Base-by-base conservation (phyloP, 37 sponge, comb jelly and placozoan genomes). In the Aplysina aerophoba region DNA sequence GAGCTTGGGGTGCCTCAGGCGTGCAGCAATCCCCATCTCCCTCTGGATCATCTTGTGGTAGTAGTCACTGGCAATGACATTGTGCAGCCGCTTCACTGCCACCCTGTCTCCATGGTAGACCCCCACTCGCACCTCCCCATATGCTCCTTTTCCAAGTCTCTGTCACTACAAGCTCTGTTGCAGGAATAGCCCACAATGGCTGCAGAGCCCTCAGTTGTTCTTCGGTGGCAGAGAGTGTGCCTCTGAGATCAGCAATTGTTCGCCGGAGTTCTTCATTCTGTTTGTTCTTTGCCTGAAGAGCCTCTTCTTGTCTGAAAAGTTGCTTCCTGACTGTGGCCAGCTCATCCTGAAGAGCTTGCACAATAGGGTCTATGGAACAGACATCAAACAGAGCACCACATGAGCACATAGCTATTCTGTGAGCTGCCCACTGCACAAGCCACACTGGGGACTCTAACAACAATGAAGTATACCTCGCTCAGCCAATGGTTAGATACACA, bases 1-100 rank as follows among this genome's bases (percentile, higher is more conserved):
- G 16, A 93, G 81, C 59, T 93, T 88, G 41, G 91, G 94, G 36
- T 94, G 94, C 21, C 85, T 82, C 17, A 88, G 28, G 13, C 73
- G 24, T 8, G 89, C 60, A 66, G 89, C 73, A 40, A 83, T 83
- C 8, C 59, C 62, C 53, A 90, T 94, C 66, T 94, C 91, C 28
- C 88, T n/a, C 27, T 83, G 59, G 36, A 94, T 50, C 59, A 69
- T 67, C 14, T 67, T 62, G 24, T 80, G 38, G 40, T 88, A 41
- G 53, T 73, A 30, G 28, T 81, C 75, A 0, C 59, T 30, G 5
- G 83, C 61, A 21, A 88, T 83, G 19, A 73, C 81, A 31, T 83
- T 34, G 38, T 87, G 86, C 0, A 90, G 54, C 17, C 69, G 66
- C 69, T 90, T 94, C 33, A 90, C 90, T 19, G 90, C 90, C n/a